Conservation (phyloP, 2,888 invertebrate genomes). For the Cepaea hortensis region DNA sequence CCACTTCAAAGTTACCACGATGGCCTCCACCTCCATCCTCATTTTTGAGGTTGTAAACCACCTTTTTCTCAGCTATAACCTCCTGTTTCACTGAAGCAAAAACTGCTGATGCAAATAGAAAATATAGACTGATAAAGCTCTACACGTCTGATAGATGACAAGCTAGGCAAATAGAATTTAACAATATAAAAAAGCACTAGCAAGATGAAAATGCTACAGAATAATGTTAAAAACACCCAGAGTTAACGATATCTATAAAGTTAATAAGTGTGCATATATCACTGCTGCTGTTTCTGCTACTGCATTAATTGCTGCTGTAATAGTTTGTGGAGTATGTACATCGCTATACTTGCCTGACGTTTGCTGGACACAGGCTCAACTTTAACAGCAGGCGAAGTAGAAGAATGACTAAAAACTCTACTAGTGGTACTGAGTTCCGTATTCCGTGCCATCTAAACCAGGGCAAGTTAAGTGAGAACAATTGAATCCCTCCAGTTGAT, state of each 20-base stretch:
- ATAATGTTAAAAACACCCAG: neutral
- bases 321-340: neutral
- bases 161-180: neutral
- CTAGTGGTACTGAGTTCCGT: constrained; percentile 66
- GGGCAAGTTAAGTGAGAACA: constrained; percentile 17
- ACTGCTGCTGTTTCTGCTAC: neutral
- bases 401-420: constrained; percentile 55
- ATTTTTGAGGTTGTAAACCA: no score
- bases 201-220: neutral
- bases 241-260: constrained; percentile 32
- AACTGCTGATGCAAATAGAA: no score
- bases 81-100: no score
- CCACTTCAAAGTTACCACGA: no score
- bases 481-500: neutral
- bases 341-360: constrained; percentile 63
- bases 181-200: neutral
- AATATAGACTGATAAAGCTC: no score
- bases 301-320: neutral
- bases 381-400: constrained; percentile 55
- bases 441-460: constrained; percentile 70
- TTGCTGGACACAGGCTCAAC: constrained; percentile 55
- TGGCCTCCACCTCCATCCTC: no score
- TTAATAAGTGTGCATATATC: neutral
- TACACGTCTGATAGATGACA: neutral
- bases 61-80: no score